phyloP scores from a whole-genome alignment of 2,888 invertebrate genomes.

The Lamellibrachia columna region DNA sequence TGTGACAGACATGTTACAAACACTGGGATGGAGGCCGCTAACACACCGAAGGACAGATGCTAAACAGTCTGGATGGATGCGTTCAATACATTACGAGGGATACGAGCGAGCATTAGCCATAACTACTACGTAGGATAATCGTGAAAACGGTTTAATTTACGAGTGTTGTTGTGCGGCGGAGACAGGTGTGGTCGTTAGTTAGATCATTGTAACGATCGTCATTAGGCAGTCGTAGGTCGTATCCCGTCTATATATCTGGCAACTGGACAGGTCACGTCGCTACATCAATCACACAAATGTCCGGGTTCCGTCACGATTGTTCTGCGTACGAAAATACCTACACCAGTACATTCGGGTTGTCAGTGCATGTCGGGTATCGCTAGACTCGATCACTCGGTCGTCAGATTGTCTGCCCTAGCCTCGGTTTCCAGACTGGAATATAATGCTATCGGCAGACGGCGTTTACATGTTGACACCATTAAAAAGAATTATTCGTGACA shows the following conservation, averaged over 20 bases:
- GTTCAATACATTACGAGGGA: no score
- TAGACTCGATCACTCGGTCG: not conserved
- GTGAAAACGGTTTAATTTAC: not conserved
- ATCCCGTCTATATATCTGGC: not conserved
- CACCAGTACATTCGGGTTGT: not conserved
- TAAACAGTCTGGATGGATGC: no score
- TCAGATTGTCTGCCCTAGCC: not conserved
- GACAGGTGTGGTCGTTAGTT: constrained; percentile 16
- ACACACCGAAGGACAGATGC: no score
- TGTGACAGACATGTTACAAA: no score
- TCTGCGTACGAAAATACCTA: not conserved
- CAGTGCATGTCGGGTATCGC: not conserved
- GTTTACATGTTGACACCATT: not conserved
- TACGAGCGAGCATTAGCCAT: not conserved
- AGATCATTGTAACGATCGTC: constrained; percentile 16
- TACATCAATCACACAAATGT: constrained; percentile 10
- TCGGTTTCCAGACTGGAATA: not conserved
- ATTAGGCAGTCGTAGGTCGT: constrained; percentile 5
- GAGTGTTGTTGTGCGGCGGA: not conserved
- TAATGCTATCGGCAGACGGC: not conserved
- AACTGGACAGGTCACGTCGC: constrained; percentile 9
- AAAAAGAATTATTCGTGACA: no score
- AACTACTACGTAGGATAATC: not conserved
- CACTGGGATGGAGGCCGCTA: no score
- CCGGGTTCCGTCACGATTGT: not conserved